These are phyloP conservation scores for Cosmia trapezina DNA, from an alignment of 2,888 invertebrate genomes.

Conservation along the genomic window DNA sequence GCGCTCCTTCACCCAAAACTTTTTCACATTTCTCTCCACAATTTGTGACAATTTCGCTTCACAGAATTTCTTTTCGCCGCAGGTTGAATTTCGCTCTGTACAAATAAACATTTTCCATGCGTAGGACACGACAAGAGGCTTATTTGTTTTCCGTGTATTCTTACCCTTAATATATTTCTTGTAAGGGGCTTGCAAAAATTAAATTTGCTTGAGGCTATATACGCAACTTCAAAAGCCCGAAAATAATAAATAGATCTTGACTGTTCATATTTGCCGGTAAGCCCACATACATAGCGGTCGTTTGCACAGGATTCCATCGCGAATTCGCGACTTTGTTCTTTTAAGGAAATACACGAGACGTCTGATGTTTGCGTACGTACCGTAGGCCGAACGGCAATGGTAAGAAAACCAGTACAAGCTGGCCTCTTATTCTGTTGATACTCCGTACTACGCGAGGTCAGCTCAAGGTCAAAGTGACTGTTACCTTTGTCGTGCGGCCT, in stretches of 20 bases:
- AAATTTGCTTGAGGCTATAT: conserved; percentile 43
- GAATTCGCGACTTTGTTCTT: conserved; percentile 10
- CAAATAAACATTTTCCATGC: conserved; percentile 39
- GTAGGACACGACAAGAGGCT: conserved; percentile 22
- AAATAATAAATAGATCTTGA: conserved; percentile 39
- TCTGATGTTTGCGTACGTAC: not conserved
- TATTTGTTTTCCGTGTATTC: conserved; percentile 42
- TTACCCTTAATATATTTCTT: conserved; percentile 27
- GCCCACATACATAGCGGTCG: conserved; percentile 18
- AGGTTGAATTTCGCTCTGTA: conserved; percentile 9
- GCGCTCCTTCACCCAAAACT: not conserved
- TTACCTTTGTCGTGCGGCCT: no score
- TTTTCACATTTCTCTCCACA: conserved; percentile 2
- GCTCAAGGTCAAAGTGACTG: no score
- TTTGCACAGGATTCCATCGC: conserved; percentile 27
- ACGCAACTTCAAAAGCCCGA: conserved; percentile 49
- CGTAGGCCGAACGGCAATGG: no score
- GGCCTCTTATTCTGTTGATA: no score
- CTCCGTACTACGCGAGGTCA: no score
- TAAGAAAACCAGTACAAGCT: no score
- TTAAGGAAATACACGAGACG: not conserved
- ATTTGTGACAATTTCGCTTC: conserved; percentile 17
- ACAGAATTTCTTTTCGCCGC: conserved; percentile 29
- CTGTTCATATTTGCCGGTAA: conserved; percentile 32
- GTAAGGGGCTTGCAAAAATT: conserved; percentile 50